Conservation (phyloP, 1,140 invertebrate species). For the Pentalonia nigronervosa region DNA sequence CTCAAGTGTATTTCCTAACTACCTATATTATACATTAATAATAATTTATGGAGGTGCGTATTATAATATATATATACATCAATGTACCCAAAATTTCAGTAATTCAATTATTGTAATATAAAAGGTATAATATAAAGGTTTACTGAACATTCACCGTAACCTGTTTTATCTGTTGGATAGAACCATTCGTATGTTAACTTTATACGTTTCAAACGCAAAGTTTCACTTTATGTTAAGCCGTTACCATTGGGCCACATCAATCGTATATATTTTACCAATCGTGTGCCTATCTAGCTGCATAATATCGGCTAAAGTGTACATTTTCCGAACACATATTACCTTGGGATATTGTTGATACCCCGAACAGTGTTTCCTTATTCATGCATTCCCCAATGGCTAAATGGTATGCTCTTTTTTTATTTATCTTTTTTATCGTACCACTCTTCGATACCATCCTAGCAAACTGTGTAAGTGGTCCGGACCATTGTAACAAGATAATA, state of each 20-base stretch:
- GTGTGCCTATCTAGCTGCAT: neutral
- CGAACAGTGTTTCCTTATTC: neutral
- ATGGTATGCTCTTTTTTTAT: neutral
- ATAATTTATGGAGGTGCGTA: neutral
- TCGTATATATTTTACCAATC: neutral
- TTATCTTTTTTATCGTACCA: conserved; percentile 12
- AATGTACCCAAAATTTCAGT: neutral
- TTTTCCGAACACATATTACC: conserved; percentile 13
- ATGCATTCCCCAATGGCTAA: neutral
- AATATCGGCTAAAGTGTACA: neutral
- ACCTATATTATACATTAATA: neutral
- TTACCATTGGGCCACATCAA: conserved; percentile 1
- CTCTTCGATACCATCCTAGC: neutral
- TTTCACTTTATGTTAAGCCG: conserved; percentile 38
- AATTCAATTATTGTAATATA: conserved; percentile 22
- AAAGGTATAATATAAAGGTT: neutral
- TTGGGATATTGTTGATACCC: neutral
- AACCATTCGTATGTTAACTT: conserved; percentile 40
- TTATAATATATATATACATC: neutral
- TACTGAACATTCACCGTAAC: neutral
- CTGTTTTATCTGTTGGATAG: neutral
- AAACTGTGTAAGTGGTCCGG: neutral
- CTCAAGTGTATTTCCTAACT: neutral
- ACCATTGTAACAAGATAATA: neutral
- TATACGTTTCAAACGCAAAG: neutral